Percentiles rank a stretch among this genome's conserved stretches.
phyloP scores from a whole-genome alignment of 2,888 invertebrate species.

The Crematogaster levior region DNA sequence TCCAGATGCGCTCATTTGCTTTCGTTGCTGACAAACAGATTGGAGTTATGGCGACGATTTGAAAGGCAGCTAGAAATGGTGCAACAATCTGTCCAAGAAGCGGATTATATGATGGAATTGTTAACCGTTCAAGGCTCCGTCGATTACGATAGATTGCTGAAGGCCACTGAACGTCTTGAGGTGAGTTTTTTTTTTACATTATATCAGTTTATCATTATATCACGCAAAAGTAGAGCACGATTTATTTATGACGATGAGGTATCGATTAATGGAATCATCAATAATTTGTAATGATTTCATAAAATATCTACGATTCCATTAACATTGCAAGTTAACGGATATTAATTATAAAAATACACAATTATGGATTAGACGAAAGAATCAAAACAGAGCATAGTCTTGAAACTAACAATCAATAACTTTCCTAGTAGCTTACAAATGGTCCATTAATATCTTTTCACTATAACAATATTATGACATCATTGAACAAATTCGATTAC shows the following conservation, averaged over 20 bases:
- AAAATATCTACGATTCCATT: background rate
- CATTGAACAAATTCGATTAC: background rate
- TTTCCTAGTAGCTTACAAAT: no score
- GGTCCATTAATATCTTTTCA: no score
- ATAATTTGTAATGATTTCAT: background rate
- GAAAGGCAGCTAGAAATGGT: conserved; percentile 92
- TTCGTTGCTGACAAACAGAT: conserved; percentile 88
- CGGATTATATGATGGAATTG: conserved; percentile 95
- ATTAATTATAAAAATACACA: background rate
- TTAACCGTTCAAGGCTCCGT: conserved; percentile 94
- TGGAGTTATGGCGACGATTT: conserved; percentile 92
- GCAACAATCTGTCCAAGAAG: conserved; percentile 93
- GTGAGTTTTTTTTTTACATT: conserved; percentile 86
- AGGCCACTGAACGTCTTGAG: conserved; percentile 94
- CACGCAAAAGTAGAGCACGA: background rate
- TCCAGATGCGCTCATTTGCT: conserved; percentile 90
- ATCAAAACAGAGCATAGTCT: background rate
- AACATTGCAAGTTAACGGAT: background rate
- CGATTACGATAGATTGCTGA: conserved; percentile 93
- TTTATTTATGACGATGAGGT: background rate
- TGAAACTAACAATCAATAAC: background rate
- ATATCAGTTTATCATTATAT: no score
- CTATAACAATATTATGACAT: background rate
- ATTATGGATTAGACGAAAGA: background rate
- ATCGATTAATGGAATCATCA: background rate